A percentile compares a stretch with the other conserved stretches of the same genome.
Conservation (phyloP, 2,113 vertebrate species). For the Xenopus laevis region DNA sequence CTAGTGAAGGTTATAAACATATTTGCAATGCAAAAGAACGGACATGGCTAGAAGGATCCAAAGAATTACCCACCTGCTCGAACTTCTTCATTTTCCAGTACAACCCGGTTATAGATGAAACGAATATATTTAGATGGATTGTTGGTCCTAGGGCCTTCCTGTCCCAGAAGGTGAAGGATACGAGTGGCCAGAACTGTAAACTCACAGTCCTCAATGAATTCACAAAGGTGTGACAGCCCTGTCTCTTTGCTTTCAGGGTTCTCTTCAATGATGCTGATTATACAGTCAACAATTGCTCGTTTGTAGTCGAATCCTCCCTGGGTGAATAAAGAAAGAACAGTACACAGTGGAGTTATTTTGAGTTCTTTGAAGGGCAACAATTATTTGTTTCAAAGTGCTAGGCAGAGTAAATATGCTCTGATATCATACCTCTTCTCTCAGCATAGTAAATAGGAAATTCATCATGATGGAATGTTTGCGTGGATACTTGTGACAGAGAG, state of each 20-base stretch:
- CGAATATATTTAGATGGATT: constrained; percentile 79
- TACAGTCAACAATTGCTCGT: constrained; percentile 75
- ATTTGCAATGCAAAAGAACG: not conserved
- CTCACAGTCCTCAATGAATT: constrained; percentile 78
- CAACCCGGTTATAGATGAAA: constrained; percentile 78
- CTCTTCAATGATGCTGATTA: constrained; percentile 78
- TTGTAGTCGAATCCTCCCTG: constrained; percentile 79
- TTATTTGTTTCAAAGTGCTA: too few species aligned
- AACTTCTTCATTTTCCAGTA: constrained; percentile 76
- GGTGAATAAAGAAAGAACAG: constrained; percentile 12
- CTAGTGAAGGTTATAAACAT: not conserved
- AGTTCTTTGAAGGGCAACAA: not conserved
- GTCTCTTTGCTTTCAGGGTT: constrained; percentile 77
- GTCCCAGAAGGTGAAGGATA: constrained; percentile 73
- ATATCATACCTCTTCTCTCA: constrained; percentile 71
- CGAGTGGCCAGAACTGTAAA: constrained; percentile 76
- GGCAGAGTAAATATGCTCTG: too few species aligned
- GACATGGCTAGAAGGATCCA: not conserved
- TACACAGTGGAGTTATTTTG: constrained; percentile 11
- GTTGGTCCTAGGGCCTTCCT: constrained; percentile 73
- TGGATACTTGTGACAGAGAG: constrained; percentile 77
- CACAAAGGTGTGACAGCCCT: constrained; percentile 72
- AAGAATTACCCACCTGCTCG: constrained; percentile 64
- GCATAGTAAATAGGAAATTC: constrained; percentile 79
- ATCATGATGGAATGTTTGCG: constrained; percentile 73